Conservation (phyloP, 2,888 invertebrate genomes). For the Lapara coniferarum region DNA sequence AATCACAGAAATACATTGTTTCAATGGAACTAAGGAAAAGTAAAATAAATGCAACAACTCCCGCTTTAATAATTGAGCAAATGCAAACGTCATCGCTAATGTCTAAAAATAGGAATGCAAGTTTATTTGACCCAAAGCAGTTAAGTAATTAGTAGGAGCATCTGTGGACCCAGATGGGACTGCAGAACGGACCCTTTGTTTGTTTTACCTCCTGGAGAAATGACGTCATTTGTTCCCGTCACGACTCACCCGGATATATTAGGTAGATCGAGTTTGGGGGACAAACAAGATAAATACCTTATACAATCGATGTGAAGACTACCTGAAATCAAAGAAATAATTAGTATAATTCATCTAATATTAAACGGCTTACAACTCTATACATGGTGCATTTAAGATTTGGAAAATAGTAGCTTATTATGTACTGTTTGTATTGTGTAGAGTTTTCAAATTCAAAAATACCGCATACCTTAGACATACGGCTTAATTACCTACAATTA, state of each 20-base stretch:
- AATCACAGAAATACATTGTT: too few relatives aligned
- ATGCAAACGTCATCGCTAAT: constrained; percentile 10
- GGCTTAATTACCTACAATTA: too few relatives aligned
- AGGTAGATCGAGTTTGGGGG: constrained; percentile 33
- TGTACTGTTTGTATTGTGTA: too few relatives aligned
- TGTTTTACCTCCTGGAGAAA: constrained; percentile 40
- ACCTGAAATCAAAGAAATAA: constrained; percentile 18
- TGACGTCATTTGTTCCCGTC: constrained; percentile 54
- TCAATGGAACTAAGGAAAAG: too few relatives aligned
- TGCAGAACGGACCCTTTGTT: constrained; percentile 45
- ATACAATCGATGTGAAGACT: not conserved
- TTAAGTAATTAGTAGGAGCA: constrained; percentile 53
- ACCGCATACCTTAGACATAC: too few relatives aligned
- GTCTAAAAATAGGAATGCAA: constrained; percentile 31
- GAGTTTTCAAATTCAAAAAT: too few relatives aligned
- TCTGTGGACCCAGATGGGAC: constrained; percentile 50
- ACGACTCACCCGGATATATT: constrained; percentile 32
- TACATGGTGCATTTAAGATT: too few relatives aligned
- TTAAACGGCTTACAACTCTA: too few relatives aligned
- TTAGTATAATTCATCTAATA: not conserved
- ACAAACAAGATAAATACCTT: not conserved
- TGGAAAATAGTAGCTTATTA: too few relatives aligned
- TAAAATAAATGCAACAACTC: not conserved
- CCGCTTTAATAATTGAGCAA: not conserved
- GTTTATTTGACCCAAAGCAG: constrained; percentile 29